phyloP scores from a whole-genome alignment of 2,888 invertebrate genomes.

The Hylaea fasciaria region DNA sequence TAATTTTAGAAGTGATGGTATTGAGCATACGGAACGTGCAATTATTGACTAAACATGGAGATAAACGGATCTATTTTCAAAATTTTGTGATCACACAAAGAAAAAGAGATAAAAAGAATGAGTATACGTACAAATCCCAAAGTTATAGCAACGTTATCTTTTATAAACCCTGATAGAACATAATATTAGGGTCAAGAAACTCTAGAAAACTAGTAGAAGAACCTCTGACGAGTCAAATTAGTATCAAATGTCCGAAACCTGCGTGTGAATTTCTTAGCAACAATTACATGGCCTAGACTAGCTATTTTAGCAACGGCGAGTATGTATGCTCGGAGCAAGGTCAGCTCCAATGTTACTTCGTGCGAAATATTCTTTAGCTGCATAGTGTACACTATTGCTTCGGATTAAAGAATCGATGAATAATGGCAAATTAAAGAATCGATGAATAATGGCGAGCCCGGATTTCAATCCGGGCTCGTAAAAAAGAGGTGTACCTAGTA shows the following conservation, averaged over 20 bases:
- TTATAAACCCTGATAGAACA: too few relatives aligned
- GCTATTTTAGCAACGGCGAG: conserved; percentile 33
- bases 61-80: too few relatives aligned
- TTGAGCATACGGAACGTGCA: too few relatives aligned
- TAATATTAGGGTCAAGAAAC: too few relatives aligned
- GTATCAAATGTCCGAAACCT: not conserved
- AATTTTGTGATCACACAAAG: too few relatives aligned
- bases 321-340: conserved; percentile 38
- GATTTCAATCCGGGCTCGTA: too few relatives aligned
- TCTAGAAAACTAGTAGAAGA: not conserved
- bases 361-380: conserved; percentile 31
- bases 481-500: too few relatives aligned
- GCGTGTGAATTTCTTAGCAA: conserved; percentile 13
- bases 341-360: conserved; percentile 35
- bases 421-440: not conserved
- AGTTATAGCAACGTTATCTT: not conserved
- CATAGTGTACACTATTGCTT: conserved; percentile 11
- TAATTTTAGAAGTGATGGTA: too few relatives aligned
- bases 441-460: not conserved
- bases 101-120: too few relatives aligned
- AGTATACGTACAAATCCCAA: too few relatives aligned
- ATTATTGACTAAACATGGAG: too few relatives aligned
- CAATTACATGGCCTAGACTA: conserved; percentile 30
- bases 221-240: not conserved
- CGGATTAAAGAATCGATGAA: conserved; percentile 3